Evolutionary conservation across 2,888 invertebrate species (phyloP).

Genomic region (Crossocerus cetratus): DNA sequence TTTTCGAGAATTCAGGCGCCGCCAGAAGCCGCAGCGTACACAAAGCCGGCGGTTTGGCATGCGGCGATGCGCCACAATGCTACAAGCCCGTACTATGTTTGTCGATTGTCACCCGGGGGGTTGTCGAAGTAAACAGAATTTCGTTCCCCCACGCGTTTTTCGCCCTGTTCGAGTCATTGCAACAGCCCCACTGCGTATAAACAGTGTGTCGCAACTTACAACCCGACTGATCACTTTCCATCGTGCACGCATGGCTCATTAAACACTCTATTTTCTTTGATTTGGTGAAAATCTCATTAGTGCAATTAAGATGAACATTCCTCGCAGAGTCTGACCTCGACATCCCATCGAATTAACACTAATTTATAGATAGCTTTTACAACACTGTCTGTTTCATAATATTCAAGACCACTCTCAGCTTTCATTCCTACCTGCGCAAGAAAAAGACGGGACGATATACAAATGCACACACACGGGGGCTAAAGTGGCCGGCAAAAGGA

Average conservation of each 20-base stretch:
- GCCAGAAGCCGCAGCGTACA: conserved; percentile 39
- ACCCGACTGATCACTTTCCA: too few species aligned
- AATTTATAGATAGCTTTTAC: too few species aligned
- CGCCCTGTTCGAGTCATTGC: conserved; percentile 12
- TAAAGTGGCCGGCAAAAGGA: not conserved
- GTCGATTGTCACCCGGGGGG: conserved; percentile 63
- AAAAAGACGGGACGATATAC: conserved; percentile 30
- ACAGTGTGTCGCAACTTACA: too few species aligned
- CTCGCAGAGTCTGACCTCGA: too few species aligned
- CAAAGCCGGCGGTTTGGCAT: conserved; percentile 55
- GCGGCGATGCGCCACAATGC: conserved; percentile 63
- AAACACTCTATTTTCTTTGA: too few species aligned
- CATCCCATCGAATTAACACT: too few species aligned
- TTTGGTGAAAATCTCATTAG: too few species aligned
- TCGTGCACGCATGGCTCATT: too few species aligned
- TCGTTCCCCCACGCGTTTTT: conserved; percentile 44
- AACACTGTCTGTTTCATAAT: too few species aligned
- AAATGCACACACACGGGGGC: conserved; percentile 7
- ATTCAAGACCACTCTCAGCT: too few species aligned
- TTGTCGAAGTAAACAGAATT: conserved; percentile 66
- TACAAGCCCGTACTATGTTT: conserved; percentile 63
- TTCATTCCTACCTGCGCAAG: not conserved
- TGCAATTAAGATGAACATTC: too few species aligned
- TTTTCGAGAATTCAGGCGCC: conserved; percentile 41
- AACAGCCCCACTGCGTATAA: conserved; percentile 19